Conservation (phyloP, 2,797 vertebrate species). For the Paguma larvata region DNA sequence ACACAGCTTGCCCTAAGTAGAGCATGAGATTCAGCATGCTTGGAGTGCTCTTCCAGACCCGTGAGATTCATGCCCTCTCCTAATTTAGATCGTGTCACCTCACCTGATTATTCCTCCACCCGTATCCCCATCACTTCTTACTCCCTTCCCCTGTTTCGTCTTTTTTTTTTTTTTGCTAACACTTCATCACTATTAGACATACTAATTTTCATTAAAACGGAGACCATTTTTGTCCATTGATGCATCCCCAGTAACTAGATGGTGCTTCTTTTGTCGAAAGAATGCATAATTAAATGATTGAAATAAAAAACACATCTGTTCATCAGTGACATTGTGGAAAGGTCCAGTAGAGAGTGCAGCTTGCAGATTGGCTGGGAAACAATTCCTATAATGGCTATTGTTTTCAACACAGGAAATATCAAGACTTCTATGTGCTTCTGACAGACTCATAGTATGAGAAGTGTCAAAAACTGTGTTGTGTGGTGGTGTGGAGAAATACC, state of each 20-base stretch:
- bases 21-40: neutral
- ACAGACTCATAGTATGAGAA: neutral
- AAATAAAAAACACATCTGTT: neutral
- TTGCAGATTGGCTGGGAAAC: neutral
- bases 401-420: neutral
- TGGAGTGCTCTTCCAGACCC: neutral
- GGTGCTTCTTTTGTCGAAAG: neutral
- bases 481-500: neutral
- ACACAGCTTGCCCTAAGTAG: rapidly evolving
- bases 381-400: neutral
- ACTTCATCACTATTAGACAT: too few relatives aligned
- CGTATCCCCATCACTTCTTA: too few relatives aligned
- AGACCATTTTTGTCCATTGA: neutral
- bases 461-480: neutral
- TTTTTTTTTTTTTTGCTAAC: neutral
- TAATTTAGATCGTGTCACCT: neutral
- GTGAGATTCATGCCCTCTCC: neutral
- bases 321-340: neutral
- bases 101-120: neutral
- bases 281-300: neutral
- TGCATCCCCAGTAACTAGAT: neutral
- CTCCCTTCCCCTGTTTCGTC: rapidly evolving
- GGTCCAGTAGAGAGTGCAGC: too few relatives aligned
- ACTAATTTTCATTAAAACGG: neutral
- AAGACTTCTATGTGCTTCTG: neutral